A percentile compares a stretch with the other conserved stretches of the same genome.
phyloP scores from a whole-genome alignment of 2,888 invertebrate genomes.

The Ectemnius lituratus region DNA sequence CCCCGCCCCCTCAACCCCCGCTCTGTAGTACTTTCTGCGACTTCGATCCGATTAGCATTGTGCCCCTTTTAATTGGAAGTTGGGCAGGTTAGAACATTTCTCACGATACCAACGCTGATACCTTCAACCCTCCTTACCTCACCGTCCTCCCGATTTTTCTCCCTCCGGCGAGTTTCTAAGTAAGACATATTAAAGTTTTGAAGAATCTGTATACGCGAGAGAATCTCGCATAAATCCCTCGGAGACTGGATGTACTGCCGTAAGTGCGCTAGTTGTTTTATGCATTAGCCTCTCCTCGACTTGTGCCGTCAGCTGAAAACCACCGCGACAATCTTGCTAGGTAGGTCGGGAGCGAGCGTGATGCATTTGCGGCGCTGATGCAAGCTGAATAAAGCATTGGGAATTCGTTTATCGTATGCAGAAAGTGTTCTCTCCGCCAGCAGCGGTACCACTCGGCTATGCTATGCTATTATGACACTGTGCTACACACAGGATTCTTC shows the following conservation, averaged over 20 bases:
- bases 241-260: background rate
- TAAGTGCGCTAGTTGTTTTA: constrained; percentile 3
- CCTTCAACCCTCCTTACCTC: too few relatives aligned
- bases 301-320: background rate
- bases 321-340: constrained; percentile 5
- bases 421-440: background rate
- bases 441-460: background rate
- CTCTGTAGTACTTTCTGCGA: too few relatives aligned
- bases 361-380: background rate
- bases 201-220: background rate
- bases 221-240: background rate
- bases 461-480: constrained; percentile 44
- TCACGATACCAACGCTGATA: too few relatives aligned
- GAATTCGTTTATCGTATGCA: background rate
- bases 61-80: too few relatives aligned
- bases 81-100: too few relatives aligned
- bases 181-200: constrained; percentile 27
- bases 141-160: too few relatives aligned
- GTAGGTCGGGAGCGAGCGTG: background rate
- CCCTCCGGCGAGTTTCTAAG: background rate
- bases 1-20: too few relatives aligned
- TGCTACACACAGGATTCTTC: constrained; percentile 42
- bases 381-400: background rate
- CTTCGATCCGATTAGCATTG: too few relatives aligned
- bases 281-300: background rate